phyloP scores from a whole-genome alignment of 2,797 vertebrate species.

The Phrynocephalus guinanensis region DNA sequence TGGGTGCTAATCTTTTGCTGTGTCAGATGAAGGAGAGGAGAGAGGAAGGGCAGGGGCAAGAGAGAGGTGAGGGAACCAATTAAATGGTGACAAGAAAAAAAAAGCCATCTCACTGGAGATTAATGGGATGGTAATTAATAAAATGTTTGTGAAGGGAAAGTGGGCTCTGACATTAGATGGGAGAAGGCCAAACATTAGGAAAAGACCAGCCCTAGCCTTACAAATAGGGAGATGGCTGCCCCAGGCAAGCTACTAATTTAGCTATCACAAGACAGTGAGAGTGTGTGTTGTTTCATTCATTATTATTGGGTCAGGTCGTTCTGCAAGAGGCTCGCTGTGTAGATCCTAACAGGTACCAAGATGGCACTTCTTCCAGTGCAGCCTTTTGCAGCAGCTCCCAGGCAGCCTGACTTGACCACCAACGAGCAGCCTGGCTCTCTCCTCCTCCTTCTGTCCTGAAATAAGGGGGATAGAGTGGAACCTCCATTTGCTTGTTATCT shows the following conservation, averaged over 20 bases:
- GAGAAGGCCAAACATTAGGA: background rate
- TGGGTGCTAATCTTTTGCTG: conserved; percentile 8
- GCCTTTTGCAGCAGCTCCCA: no score
- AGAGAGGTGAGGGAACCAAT: background rate
- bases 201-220: background rate
- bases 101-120: background rate
- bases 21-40: background rate
- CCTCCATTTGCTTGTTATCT: no score
- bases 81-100: background rate
- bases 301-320: background rate
- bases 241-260: background rate
- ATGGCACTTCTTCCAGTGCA: no score
- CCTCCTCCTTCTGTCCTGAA: no score
- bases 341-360: no score
- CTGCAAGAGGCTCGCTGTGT: no score
- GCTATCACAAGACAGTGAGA: background rate
- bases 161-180: background rate
- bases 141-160: background rate
- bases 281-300: background rate
- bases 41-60: background rate
- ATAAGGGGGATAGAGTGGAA: no score
- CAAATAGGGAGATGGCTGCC: background rate
- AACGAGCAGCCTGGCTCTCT: no score
- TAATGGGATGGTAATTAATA: background rate
- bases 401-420: no score